Evolutionary conservation across 2,888 invertebrate species (phyloP).

Genomic region (Chrysolina americana): DNA sequence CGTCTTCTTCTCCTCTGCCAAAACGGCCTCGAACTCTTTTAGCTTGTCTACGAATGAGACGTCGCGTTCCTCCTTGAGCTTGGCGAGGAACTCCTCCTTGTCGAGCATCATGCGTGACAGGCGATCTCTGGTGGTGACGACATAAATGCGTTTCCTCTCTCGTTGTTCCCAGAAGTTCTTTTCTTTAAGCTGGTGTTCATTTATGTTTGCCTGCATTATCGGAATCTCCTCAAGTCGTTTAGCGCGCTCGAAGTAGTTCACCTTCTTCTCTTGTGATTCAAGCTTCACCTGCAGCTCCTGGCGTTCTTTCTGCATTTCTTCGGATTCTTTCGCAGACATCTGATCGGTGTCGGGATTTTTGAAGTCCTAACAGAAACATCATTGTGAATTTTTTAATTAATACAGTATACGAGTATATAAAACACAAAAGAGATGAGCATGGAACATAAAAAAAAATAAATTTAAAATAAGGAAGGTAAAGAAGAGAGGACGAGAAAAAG

Average conservation of each 20-base stretch:
- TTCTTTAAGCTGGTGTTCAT: conserved; percentile 86
- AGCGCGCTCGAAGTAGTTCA: conserved; percentile 96
- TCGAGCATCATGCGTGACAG: conserved; percentile 86
- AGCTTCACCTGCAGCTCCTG: conserved; percentile 92
- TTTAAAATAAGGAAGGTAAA: too few relatives aligned
- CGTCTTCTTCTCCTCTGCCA: conserved; percentile 78
- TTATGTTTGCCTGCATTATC: conserved; percentile 86
- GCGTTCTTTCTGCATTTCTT: conserved; percentile 94
- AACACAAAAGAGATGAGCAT: too few relatives aligned
- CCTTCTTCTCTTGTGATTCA: conserved; percentile 97
- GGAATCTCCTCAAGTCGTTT: conserved; percentile 97
- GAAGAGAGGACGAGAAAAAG: too few relatives aligned
- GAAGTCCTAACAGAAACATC: conserved; percentile 75
- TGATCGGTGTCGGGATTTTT: conserved; percentile 96
- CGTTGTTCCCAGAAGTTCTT: conserved; percentile 94
- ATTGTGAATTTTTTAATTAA: too few relatives aligned
- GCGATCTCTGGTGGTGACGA: conserved; percentile 86
- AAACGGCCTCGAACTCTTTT: conserved; percentile 79
- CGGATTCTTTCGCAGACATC: conserved; percentile 92
- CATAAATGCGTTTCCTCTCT: conserved; percentile 88
- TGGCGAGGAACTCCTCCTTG: conserved; percentile 83
- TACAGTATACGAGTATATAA: too few relatives aligned
- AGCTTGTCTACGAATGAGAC: conserved; percentile 76
- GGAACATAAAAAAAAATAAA: too few relatives aligned
- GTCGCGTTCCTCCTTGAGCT: conserved; percentile 83